Percentiles rank a stretch among this genome's conserved stretches.
These are phyloP conservation scores for Drosophila nigritarsus DNA, from an alignment of 2,888 invertebrate species.

Conservation along the genomic window DNA sequence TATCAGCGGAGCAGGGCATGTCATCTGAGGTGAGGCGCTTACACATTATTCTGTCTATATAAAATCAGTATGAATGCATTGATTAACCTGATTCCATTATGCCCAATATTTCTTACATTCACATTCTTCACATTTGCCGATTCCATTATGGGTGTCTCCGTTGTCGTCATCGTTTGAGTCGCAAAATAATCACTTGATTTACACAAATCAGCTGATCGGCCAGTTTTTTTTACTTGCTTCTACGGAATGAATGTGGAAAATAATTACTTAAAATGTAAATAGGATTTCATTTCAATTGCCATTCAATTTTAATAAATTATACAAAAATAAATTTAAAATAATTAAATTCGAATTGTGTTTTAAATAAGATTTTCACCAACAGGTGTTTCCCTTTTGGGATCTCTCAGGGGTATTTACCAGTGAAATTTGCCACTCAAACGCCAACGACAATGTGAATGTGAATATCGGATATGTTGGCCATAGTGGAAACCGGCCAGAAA, in stretches of 20 bases:
- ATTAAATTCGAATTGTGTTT: background rate
- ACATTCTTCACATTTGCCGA: background rate
- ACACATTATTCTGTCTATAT: background rate
- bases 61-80: background rate
- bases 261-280: background rate
- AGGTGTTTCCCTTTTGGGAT: too few relatives aligned
- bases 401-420: too few relatives aligned
- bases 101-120: background rate
- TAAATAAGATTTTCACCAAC: background rate
- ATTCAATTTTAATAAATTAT: background rate
- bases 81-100: background rate
- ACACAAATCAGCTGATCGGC: background rate
- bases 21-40: constrained; percentile 6
- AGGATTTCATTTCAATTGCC: background rate
- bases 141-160: background rate
- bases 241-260: background rate
- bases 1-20: background rate
- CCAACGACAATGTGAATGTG: background rate
- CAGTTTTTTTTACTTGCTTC: background rate
- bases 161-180: background rate
- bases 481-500: background rate
- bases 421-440: background rate
- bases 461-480: background rate
- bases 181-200: background rate
- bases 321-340: background rate